Percentiles rank a stretch among this genome's conserved stretches.
Conservation (phyloP, 2,888 invertebrate genomes). For the Amblyjoppa proteus region DNA sequence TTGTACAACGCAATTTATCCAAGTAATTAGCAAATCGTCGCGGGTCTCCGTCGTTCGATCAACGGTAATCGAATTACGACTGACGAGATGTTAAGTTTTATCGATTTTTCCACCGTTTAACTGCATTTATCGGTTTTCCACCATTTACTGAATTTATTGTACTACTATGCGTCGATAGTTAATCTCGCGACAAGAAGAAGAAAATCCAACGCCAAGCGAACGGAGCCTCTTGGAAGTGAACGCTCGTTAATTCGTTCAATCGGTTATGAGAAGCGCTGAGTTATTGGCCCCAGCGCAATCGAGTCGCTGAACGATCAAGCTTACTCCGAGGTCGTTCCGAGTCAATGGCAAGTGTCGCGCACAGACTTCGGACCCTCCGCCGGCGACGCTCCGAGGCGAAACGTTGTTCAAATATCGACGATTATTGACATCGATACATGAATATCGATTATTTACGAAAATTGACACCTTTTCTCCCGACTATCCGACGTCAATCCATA, state of each 20-base stretch:
- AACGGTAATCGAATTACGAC: constrained; percentile 13
- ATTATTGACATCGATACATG: too few relatives aligned
- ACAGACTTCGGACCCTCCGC: constrained; percentile 48
- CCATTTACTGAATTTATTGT: not conserved
- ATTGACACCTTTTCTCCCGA: not conserved
- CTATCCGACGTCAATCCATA: not conserved
- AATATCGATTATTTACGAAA: not conserved
- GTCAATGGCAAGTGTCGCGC: constrained; percentile 42
- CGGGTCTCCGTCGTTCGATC: not conserved
- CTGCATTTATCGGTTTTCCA: not conserved
- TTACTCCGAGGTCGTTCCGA: constrained; percentile 42
- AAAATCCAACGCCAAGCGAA: constrained; percentile 40
- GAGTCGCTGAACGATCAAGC: constrained; percentile 51
- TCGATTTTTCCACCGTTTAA: not conserved
- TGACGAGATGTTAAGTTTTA: not conserved
- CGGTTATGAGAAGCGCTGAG: constrained; percentile 52
- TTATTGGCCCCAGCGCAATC: constrained; percentile 52
- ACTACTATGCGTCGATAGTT: not conserved
- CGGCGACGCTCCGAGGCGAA: constrained; percentile 60
- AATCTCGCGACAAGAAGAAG: not conserved
- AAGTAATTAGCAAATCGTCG: constrained; percentile 28
- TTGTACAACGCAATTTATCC: constrained; percentile 35
- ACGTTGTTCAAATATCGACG: constrained; percentile 39
- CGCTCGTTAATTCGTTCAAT: constrained; percentile 44
- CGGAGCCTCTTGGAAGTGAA: not conserved